A percentile compares a stretch with the other conserved stretches of the same genome.
Evolutionary conservation across 2,888 invertebrate species (phyloP).

Genomic region (Tridacna crocea): DNA sequence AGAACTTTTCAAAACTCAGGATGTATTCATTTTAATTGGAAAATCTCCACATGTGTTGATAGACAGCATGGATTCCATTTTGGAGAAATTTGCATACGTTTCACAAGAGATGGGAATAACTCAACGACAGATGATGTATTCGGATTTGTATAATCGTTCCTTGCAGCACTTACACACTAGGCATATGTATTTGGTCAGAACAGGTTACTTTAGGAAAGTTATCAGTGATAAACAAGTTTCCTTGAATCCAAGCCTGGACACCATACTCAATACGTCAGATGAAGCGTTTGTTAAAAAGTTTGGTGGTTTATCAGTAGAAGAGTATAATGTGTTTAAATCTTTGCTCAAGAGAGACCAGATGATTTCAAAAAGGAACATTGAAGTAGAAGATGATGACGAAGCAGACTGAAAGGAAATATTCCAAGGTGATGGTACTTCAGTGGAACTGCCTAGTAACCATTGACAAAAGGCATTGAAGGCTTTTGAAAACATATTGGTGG

Average conservation of each 20-base stretch:
- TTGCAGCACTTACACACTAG: conserved; percentile 66
- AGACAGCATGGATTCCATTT: conserved; percentile 55
- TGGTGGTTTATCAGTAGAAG: conserved; percentile 64
- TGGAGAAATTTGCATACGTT: conserved; percentile 67
- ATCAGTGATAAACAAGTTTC: conserved; percentile 57
- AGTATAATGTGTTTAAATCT: conserved; percentile 67
- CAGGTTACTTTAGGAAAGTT: conserved; percentile 63
- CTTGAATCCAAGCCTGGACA: conserved; percentile 63
- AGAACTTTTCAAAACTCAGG: conserved; percentile 60
- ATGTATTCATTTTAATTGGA: conserved; percentile 53
- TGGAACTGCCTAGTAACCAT: too few relatives aligned
- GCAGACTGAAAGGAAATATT: not conserved
- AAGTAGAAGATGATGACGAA: not conserved
- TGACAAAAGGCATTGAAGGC: not conserved
- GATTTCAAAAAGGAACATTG: not conserved
- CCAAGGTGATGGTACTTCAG: not conserved
- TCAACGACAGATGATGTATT: conserved; percentile 68
- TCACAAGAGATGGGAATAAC: conserved; percentile 68
- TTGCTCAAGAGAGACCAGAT: conserved; percentile 31
- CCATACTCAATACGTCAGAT: conserved; percentile 65
- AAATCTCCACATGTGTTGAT: conserved; percentile 61
- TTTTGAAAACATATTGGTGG: not conserved
- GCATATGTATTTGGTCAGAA: conserved; percentile 67
- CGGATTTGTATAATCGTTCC: conserved; percentile 59
- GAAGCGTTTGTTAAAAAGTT: conserved; percentile 65